Base-by-base conservation (phyloP, 2,888 invertebrate genomes). In the Rhagophthalmus giganteus region DNA sequence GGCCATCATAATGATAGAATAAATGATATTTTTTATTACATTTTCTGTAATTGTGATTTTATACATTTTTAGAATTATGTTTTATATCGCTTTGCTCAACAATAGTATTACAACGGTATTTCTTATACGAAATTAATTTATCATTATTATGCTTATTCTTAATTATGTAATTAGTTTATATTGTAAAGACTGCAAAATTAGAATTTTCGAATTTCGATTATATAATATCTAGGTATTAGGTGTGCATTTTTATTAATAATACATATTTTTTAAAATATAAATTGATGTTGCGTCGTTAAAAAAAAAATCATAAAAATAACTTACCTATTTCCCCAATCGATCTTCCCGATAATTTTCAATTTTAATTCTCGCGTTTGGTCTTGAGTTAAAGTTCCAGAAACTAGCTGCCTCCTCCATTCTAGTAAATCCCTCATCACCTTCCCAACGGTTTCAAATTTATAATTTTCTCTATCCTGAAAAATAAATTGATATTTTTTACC, bases 271-370 rank as follows among this genome's bases (percentile, higher is more conserved):
- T n/a, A n/a, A n/a, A n/a, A n/a, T n/a, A n/a, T n/a, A n/a, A n/a
- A n/a, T n/a, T n/a, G n/a, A n/a, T n/a, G n/a, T n/a, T n/a, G n/a
- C n/a, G n/a, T n/a, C n/a, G n/a, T n/a, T n/a, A n/a, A n/a, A n/a
- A n/a, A n/a, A n/a, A n/a, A n/a, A n/a, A n/a, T n/a, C n/a, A n/a
- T n/a, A n/a, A n/a, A n/a, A 26, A 25, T 1, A n/a, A 83, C 88
- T 88, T 75, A 94, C 94, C 91, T 84, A 79, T 95, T 95, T 40
- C 95, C 95, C 94, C 94, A 95, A 77, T 96, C 95, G 41, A 96
- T 90, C 77, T 93, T 93, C 47, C 88, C 87, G 60, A 92, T 92
- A 48, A 94, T 90, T 70, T 88, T 87, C 67, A 90, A 78, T 70
- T 93, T 87, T 49, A 94, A 74, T 58, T 94, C 94, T 53, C 87